A percentile compares a stretch with the other conserved stretches of the same genome.
Evolutionary conservation across 2,113 vertebrate genomes (phyloP).

Genomic region (Oophaga pumilio): DNA sequence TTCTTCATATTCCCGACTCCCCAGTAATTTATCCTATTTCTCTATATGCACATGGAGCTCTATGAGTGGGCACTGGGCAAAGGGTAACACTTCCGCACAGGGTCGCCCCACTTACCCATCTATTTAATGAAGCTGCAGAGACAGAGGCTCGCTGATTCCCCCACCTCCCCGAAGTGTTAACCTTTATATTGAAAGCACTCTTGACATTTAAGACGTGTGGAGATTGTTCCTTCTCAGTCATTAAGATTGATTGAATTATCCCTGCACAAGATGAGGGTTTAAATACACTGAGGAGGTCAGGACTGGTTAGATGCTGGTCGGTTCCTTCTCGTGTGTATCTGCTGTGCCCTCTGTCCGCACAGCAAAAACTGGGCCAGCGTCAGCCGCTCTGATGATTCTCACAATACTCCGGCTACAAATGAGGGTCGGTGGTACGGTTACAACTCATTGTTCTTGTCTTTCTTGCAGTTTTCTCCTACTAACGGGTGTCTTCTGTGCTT

Average conservation of each 20-base stretch:
- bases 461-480: not conserved
- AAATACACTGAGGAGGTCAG: not conserved
- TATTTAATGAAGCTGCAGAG: not conserved
- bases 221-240: slow-evolving; percentile 17
- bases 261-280: not conserved
- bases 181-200: slow-evolving; percentile 41
- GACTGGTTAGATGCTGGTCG: not conserved
- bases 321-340: not conserved
- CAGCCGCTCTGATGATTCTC: too few relatives aligned
- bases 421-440: too few relatives aligned
- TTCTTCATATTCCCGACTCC: too few relatives aligned
- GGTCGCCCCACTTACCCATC: not conserved
- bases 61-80: not conserved
- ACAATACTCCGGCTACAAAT: too few relatives aligned
- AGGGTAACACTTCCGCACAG: not conserved
- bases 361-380: too few relatives aligned
- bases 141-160: not conserved
- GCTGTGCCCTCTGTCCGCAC: too few relatives aligned
- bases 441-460: not conserved
- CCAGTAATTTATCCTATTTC: too few relatives aligned
- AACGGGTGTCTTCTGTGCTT: not conserved
- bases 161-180: slow-evolving; percentile 13
- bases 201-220: slow-evolving; percentile 42
- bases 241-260: slow-evolving; percentile 46
- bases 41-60: not conserved